Evolutionary conservation across 2,797 vertebrate species (phyloP), one percentile per base, ranked within the genome.

Genomic region (Adrianichthys oophorus): DNA sequence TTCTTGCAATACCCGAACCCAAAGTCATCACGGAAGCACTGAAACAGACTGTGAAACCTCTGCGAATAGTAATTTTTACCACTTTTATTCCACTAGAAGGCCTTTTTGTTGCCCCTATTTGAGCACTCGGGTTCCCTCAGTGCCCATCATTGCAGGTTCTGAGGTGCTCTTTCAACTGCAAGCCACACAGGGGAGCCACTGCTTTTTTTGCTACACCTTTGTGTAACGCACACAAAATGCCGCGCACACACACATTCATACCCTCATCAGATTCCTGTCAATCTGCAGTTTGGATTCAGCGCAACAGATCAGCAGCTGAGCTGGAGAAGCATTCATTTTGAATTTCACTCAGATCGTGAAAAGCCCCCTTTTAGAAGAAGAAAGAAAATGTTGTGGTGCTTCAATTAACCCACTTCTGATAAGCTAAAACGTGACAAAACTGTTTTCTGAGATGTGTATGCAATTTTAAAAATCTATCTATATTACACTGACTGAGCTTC

Each of bases 111-210:
- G 32, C 8, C 32, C 21, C 12, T 21, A 13, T 12, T 10, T 4
- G 4, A 13, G 44, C 44, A 14, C 19, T 4, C 2, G 17, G 4
- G 41, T 1, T 8, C 42, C 18, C 61, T 52, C 19, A 32, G 44
- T 15, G 72, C 78, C 84, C 83, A 73, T 79, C 70, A 74, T 45
- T 68, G 61, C 70, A 81, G 65, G 52, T 50, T 64, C 72, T 4
- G 55, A 24, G 71, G 74, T 65, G 45, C 81, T 87, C 60, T 92
- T 93, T 86, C 91, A 90, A 75, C 29, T 82, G 83, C 59, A 87
- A 87, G 85, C 94, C 93, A 94, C 94, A 94, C 73, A 94, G 94
- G 91, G 93, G 93, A 93, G 94, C 94, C 94, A 90, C 92, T 91
- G 94, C 91, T 21, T 37, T 93, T 86, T 92, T 92, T 85, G 64